Evolutionary conservation across 92 coral and sea anemone genomes (phyloP).

Genomic region (Anthopleura xanthogrammica): DNA sequence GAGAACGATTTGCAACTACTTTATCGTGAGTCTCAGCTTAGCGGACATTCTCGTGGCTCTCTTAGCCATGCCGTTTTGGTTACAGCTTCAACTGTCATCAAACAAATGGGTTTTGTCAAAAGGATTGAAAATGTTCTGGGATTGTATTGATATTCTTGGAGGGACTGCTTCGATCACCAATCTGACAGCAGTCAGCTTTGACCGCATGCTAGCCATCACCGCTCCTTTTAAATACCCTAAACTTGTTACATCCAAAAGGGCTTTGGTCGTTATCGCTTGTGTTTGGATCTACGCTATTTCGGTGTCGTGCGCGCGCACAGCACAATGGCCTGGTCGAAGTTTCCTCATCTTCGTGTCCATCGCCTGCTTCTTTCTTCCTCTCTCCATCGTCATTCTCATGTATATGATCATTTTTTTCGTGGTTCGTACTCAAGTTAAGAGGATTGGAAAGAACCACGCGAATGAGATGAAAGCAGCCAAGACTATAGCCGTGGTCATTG

Average conservation of each 20-base stretch:
- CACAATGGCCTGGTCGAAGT: constrained; percentile 45
- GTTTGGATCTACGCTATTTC: constrained; percentile 62
- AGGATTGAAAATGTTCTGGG: constrained; percentile 28
- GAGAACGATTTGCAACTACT: constrained; percentile 85
- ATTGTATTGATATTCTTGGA: constrained; percentile 56
- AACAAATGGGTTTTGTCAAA: constrained; percentile 41
- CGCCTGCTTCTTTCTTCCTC: constrained; percentile 57
- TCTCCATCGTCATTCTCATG: constrained; percentile 65
- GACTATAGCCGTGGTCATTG: constrained; percentile 88
- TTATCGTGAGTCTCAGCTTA: constrained; percentile 80
- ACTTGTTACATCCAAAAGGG: constrained; percentile 53
- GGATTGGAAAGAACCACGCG: constrained; percentile 64
- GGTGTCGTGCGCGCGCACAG: constrained; percentile 38
- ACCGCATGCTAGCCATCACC: constrained; percentile 79
- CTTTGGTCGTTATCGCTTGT: constrained; percentile 37
- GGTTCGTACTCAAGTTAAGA: constrained; percentile 63
- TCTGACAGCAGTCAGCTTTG: constrained; percentile 70
- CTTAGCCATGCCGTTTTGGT: constrained; percentile 86
- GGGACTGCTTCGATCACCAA: constrained; percentile 71
- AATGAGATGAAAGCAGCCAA: constrained; percentile 88
- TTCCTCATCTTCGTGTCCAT: constrained; percentile 47
- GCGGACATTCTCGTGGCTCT: constrained; percentile 86
- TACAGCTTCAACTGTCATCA: constrained; percentile 61
- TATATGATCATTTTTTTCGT: constrained; percentile 67
- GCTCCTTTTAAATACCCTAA: constrained; percentile 79